A percentile compares a stretch with the other conserved stretches of the same genome.
Conservation (phyloP, 37 sponge, comb jelly and placozoan species). For the Corticium candelabrum region DNA sequence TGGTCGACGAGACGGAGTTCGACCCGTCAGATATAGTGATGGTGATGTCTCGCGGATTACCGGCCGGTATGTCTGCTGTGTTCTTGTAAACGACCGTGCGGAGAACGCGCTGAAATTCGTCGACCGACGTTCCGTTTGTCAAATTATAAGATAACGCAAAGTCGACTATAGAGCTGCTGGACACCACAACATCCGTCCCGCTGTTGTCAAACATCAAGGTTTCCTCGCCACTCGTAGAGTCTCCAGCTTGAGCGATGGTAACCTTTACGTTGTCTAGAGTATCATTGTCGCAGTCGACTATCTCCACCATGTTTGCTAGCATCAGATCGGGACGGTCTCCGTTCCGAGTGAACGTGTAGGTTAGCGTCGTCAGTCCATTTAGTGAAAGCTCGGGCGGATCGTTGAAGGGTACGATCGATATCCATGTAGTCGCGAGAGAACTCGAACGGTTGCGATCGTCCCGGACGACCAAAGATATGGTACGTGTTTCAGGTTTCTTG, state of each 20-base stretch:
- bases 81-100: not conserved
- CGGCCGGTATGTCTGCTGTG: not conserved
- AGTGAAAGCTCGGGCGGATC: not conserved
- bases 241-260: not conserved
- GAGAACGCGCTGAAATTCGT: not conserved
- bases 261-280: not conserved
- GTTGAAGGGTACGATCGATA: not conserved
- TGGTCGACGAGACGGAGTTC: not conserved
- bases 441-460: not conserved
- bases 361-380: not conserved
- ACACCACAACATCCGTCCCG: not conserved
- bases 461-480: not conserved
- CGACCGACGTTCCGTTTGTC: not conserved
- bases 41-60: not conserved
- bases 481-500: not conserved
- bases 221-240: not conserved
- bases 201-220: not conserved
- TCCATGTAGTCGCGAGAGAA: not conserved
- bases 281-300: not conserved
- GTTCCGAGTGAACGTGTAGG: not conserved
- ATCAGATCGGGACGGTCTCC: not conserved
- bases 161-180: too few species aligned
- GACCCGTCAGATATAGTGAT: not conserved
- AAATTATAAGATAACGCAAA: not conserved
- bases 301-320: not conserved